Conservation (phyloP, 2,113 vertebrate genomes). For the Podarcis raffonei region DNA sequence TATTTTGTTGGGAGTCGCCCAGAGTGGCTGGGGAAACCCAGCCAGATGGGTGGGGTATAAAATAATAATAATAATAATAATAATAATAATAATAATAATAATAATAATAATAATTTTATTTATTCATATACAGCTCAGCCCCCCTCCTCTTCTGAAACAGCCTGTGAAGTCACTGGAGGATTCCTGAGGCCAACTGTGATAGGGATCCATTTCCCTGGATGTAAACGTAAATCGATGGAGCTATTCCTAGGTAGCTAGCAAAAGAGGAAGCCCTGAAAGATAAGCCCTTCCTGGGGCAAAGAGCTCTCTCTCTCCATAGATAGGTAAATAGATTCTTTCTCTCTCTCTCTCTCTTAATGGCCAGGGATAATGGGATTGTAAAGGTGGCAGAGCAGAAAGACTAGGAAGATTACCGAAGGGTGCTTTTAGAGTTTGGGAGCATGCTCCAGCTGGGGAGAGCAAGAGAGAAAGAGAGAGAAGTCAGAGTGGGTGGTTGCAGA, state of each 20-base stretch:
- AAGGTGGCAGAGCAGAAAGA: not conserved
- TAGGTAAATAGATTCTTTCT: not conserved
- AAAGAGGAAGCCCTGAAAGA: too few relatives aligned
- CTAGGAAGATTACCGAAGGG: not conserved
- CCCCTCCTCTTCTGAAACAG: too few relatives aligned
- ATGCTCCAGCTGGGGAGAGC: too few relatives aligned
- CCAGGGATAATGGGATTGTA: constrained; percentile 27
- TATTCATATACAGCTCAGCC: too few relatives aligned
- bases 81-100: too few relatives aligned
- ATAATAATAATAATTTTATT: too few relatives aligned
- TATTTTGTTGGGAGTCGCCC: too few relatives aligned
- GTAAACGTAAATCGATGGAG: not conserved
- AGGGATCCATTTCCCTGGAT: too few relatives aligned
- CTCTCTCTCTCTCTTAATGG: constrained; percentile 8
- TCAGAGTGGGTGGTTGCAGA: not conserved
- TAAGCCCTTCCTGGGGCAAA: not conserved
- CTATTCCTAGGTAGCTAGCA: not conserved
- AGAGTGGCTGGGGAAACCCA: too few relatives aligned
- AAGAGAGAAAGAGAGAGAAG: not conserved
- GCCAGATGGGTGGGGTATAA: too few relatives aligned
- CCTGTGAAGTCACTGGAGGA: not conserved
- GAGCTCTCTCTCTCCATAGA: not conserved
- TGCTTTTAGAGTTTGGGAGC: not conserved
- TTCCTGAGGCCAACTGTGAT: not conserved
- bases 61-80: too few relatives aligned